These are phyloP conservation scores for Laticauda colubrina DNA, from an alignment of 2,113 vertebrate genomes.

Conservation along the genomic window DNA sequence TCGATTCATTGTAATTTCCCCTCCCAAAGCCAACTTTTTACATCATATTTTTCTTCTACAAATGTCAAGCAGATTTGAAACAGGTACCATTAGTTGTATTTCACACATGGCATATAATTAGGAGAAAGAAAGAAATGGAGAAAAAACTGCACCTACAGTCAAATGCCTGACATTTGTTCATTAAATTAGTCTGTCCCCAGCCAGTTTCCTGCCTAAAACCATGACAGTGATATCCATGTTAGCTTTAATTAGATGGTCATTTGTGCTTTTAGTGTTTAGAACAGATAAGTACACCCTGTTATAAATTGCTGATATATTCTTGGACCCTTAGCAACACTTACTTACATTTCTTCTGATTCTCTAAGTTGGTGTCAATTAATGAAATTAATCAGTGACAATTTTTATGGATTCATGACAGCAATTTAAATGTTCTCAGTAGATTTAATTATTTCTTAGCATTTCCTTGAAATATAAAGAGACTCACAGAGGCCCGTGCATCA, in stretches of 20 bases:
- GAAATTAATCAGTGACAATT: not conserved
- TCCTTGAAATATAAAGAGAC: not conserved
- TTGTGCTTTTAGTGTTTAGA: constrained; percentile 40
- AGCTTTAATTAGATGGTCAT: constrained; percentile 51
- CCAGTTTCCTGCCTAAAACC: not conserved
- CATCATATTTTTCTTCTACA: not conserved
- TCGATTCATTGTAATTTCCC: not conserved
- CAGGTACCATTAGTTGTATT: not conserved
- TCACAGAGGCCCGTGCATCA: not conserved
- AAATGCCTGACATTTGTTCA: not conserved
- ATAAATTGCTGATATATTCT: constrained; percentile 39
- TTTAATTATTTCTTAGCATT: not conserved
- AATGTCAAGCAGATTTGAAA: not conserved
- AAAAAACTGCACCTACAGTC: not conserved
- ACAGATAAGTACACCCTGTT: constrained; percentile 41
- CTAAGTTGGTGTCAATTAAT: not conserved
- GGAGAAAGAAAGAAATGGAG: not conserved
- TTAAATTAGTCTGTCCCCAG: rapidly evolving
- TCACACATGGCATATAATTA: not conserved
- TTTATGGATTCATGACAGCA: not conserved
- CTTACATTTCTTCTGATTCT: not conserved
- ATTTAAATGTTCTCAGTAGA: not conserved
- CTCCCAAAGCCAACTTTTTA: not conserved
- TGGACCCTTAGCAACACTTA: not conserved
- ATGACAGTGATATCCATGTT: constrained; percentile 42